Percentiles rank a stretch among this genome's conserved stretches.
Conservation (phyloP, 2,113 vertebrate genomes). For the Xenopus laevis region DNA sequence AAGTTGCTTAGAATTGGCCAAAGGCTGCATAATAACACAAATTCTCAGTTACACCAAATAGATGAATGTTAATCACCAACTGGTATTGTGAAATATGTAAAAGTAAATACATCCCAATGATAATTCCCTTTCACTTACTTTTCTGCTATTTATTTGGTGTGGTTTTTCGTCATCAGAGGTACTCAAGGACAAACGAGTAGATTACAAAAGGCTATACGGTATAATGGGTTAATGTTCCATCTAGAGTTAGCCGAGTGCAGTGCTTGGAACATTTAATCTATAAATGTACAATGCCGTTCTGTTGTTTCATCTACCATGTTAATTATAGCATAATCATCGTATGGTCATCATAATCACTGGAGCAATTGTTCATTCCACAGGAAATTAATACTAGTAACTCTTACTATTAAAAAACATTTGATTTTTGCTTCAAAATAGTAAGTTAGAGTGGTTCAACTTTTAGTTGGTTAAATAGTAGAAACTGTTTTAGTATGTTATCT, state of each 20-base stretch:
- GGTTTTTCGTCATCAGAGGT: not conserved
- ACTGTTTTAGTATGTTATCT: no score
- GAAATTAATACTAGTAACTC: not conserved
- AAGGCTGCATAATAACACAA: no score
- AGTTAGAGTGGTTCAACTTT: not conserved
- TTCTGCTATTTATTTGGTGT: not conserved
- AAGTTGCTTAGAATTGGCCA: no score
- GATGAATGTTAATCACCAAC: no score
- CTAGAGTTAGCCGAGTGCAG: not conserved
- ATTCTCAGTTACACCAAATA: no score
- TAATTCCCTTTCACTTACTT: not conserved
- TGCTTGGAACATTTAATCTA: not conserved
- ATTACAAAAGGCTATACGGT: not conserved
- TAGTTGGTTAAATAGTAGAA: not conserved
- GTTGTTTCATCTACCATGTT: not conserved
- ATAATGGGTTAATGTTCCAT: not conserved
- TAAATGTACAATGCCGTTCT: slow-evolving; percentile 5
- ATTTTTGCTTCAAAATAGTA: no score
- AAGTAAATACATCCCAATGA: not conserved
- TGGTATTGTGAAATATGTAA: not conserved
- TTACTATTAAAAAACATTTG: not conserved
- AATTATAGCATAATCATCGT: slow-evolving; percentile 11
- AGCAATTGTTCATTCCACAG: not conserved
- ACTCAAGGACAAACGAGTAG: not conserved
- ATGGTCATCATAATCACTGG: not conserved